Conservation (phyloP, 2,888 invertebrate genomes). For the Nebria salina region DNA sequence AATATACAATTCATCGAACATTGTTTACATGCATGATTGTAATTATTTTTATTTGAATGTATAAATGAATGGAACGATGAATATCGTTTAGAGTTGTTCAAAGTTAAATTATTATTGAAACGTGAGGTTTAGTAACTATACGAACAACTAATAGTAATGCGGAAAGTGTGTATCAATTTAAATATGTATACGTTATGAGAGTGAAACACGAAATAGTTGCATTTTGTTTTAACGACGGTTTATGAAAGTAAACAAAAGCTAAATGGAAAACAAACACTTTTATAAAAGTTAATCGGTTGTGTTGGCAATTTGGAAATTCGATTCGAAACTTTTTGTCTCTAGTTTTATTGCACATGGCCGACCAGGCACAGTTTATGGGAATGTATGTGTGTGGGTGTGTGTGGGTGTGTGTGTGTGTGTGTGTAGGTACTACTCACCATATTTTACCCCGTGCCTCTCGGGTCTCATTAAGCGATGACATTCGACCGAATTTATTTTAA, state of each 20-base stretch:
- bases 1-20: too few species aligned
- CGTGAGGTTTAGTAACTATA: background rate
- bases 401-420: too few species aligned
- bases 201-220: constrained; percentile 22
- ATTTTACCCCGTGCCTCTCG: background rate
- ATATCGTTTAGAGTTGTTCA: too few species aligned
- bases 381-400: background rate
- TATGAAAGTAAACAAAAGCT: constrained; percentile 21
- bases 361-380: background rate
- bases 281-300: constrained; percentile 25
- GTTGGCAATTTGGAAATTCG: constrained; percentile 18
- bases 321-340: background rate
- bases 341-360: background rate
- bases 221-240: constrained; percentile 25
- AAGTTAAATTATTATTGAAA: too few species aligned
- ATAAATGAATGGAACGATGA: too few species aligned
- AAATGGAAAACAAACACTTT: constrained; percentile 27
- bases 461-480: background rate
- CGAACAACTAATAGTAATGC: background rate
- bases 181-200: background rate
- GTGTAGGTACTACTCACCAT: background rate
- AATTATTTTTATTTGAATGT: too few species aligned
- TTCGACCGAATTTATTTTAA: background rate
- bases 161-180: background rate
- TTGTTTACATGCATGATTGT: too few species aligned